A percentile compares a stretch with the other conserved stretches of the same genome.
These are phyloP conservation scores for Diprion similis DNA, from an alignment of 1,140 invertebrate species.

Conservation along the genomic window DNA sequence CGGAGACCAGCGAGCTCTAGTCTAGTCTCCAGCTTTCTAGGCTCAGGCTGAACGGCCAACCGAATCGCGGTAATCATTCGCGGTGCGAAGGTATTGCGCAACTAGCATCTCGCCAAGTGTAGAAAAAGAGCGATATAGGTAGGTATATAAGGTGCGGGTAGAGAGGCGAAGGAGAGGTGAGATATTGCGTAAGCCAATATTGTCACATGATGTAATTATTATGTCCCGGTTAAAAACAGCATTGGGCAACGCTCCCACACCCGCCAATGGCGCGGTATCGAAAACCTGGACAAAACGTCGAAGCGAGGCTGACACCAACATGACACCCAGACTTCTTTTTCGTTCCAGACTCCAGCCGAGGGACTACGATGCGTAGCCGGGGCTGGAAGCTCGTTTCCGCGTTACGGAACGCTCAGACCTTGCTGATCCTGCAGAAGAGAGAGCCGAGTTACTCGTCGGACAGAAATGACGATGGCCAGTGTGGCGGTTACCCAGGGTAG, in stretches of 20 bases:
- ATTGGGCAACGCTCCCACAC: no score
- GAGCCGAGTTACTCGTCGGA: conserved; percentile 33
- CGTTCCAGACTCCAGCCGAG: conserved; percentile 17
- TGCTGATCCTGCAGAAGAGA: conserved; percentile 31
- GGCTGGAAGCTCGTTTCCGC: conserved; percentile 35
- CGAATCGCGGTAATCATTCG: no score
- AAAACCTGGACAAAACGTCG: no score
- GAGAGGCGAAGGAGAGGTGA: not conserved
- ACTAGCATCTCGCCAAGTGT: no score
- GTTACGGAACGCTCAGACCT: conserved; percentile 28
- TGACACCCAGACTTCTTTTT: conserved; percentile 9
- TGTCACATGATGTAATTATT: conserved; percentile 3
- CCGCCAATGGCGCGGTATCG: no score
- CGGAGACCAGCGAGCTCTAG: no score
- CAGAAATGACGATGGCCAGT: conserved; percentile 55
- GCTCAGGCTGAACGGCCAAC: no score
- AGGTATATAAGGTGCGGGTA: no score
- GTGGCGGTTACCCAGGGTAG: conserved; percentile 52
- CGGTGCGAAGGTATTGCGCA: no score
- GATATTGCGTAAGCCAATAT: not conserved
- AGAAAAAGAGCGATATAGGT: no score
- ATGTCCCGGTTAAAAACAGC: not conserved
- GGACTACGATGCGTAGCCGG: conserved; percentile 24
- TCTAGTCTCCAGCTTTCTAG: no score
- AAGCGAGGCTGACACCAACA: not conserved